These are phyloP conservation scores for Hypotaenidia philippensis DNA, from an alignment of 2,797 vertebrate genomes.

Conservation along the genomic window DNA sequence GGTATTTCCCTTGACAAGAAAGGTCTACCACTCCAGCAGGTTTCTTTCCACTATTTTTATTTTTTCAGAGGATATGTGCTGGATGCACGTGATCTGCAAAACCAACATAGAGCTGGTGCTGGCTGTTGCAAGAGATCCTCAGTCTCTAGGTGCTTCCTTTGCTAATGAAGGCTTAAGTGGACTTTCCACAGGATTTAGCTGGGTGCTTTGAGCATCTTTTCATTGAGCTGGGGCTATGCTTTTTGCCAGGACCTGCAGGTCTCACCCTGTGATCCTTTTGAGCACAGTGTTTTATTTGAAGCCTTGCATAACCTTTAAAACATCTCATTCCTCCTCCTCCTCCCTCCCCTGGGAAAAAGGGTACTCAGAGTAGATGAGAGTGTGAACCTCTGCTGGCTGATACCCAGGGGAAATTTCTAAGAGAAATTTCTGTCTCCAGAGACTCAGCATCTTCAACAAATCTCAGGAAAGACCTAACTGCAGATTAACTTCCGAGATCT, in stretches of 20 bases:
- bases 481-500: not conserved
- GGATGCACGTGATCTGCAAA: not conserved
- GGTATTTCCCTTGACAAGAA: not conserved
- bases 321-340: not conserved
- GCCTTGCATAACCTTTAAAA: not conserved
- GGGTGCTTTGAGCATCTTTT: not conserved
- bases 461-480: not conserved
- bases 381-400: not conserved
- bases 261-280: not conserved
- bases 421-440: not conserved
- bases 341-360: not conserved
- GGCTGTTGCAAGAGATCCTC: not conserved
- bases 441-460: not conserved
- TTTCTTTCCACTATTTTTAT: not conserved
- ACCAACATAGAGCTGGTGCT: not conserved
- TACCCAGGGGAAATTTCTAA: not conserved
- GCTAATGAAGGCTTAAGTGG: not conserved
- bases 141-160: not conserved
- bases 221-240: not conserved
- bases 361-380: not conserved
- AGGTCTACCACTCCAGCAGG: not conserved
- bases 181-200: not conserved
- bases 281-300: constrained; percentile 11
- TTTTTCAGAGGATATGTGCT: not conserved
- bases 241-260: not conserved